Evolutionary conservation across 2,797 vertebrate species (phyloP).

Genomic region (Neosilurus mollespiculum): DNA sequence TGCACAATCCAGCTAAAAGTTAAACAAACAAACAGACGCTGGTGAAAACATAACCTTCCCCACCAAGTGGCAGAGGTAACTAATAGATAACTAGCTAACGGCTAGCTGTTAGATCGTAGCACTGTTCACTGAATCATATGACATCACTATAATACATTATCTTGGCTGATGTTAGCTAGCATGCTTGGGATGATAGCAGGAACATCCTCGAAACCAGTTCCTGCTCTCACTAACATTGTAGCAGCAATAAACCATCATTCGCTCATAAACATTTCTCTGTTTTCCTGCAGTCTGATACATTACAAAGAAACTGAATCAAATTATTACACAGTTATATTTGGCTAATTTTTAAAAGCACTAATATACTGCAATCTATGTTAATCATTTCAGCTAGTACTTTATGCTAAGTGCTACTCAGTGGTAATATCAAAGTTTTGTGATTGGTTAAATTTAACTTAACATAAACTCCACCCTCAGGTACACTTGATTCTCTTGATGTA

Average conservation of each 20-base stretch:
- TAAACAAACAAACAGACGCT: no score
- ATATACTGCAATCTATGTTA: not conserved
- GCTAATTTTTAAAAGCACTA: not conserved
- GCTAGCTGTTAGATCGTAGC: not conserved
- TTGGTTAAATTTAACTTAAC: not conserved
- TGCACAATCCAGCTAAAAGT: no score
- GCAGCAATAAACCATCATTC: no score
- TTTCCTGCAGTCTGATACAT: not conserved
- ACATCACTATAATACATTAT: not conserved
- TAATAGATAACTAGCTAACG: not conserved
- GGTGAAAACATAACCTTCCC: no score
- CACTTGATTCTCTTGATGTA: not conserved
- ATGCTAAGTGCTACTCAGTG: not conserved
- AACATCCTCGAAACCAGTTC: not conserved
- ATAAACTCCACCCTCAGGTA: not conserved
- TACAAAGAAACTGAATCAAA: not conserved
- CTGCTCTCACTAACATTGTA: no score
- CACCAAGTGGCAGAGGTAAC: no score
- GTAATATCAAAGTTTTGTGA: not conserved
- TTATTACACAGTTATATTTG: no score
- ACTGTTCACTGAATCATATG: not conserved
- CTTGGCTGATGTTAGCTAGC: not conserved
- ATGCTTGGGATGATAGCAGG: not conserved
- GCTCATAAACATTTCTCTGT: no score
- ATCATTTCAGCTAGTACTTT: not conserved